phyloP scores from a whole-genome alignment of 2,113 vertebrate genomes.

The Rynchops niger region DNA sequence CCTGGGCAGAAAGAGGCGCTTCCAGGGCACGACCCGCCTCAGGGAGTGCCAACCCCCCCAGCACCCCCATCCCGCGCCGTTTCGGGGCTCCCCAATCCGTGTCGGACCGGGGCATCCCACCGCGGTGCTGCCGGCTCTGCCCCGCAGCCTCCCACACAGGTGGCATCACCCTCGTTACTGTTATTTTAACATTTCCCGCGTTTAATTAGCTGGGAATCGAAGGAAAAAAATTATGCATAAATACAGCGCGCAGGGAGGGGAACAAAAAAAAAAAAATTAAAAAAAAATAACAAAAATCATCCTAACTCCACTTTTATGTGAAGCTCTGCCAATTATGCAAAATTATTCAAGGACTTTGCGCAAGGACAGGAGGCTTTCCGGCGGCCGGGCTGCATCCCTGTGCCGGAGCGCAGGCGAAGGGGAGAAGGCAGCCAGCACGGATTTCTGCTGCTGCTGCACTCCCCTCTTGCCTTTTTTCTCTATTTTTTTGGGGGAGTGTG shows the following conservation, averaged over 20 bases:
- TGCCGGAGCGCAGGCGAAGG: background rate
- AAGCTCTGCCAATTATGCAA: constrained; percentile 13
- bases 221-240: background rate
- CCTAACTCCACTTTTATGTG: background rate
- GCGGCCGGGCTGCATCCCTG: background rate
- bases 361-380: background rate
- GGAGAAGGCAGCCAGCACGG: background rate
- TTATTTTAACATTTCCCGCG: background rate
- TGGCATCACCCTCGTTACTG: background rate
- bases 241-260: no score
- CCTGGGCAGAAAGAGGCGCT: background rate
- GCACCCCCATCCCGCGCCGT: background rate
- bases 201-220: background rate
- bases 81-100: background rate
- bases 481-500: background rate
- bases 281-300: background rate
- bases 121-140: background rate
- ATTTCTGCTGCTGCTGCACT: background rate
- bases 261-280: background rate
- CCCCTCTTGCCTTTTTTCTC: no score
- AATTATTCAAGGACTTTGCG: background rate
- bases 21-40: background rate
- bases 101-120: background rate
- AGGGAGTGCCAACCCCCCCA: background rate
- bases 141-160: background rate